phyloP scores from a whole-genome alignment of 2,888 invertebrate genomes.

The Cetonia aurata region DNA sequence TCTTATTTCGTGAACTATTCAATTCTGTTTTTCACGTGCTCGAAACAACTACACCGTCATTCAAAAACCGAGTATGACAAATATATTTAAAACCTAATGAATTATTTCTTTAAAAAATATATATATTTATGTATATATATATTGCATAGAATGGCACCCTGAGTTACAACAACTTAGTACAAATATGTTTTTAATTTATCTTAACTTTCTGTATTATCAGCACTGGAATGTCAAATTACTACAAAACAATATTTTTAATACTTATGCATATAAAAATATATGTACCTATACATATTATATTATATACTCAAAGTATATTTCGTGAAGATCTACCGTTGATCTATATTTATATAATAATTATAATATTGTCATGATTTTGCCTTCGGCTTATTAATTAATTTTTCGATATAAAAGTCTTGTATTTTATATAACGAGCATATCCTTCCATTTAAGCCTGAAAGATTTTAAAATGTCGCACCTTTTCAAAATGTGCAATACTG shows the following conservation, averaged over 20 bases:
- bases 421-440: too few relatives aligned
- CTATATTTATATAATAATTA: slow-evolving; percentile 1
- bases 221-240: slow-evolving; percentile 58
- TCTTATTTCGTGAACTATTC: background rate
- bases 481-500: too few relatives aligned
- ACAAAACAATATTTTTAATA: slow-evolving; percentile 24
- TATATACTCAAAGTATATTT: slow-evolving; percentile 6
- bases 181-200: slow-evolving; percentile 34
- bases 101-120: slow-evolving; percentile 35
- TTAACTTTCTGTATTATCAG: slow-evolving; percentile 41
- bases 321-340: slow-evolving; percentile 13
- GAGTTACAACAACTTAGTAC: slow-evolving; percentile 59
- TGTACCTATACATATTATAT: background rate
- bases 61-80: slow-evolving; percentile 2
- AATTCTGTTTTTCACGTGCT: slow-evolving; percentile 41
- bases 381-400: background rate
- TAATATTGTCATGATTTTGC: slow-evolving; percentile 17
- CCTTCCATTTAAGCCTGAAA: too few relatives aligned
- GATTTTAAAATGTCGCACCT: too few relatives aligned
- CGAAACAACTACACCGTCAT: slow-evolving; percentile 16
- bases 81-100: slow-evolving; percentile 37
- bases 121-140: slow-evolving; percentile 36
- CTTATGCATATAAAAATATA: slow-evolving; percentile 21
- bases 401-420: background rate
- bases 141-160: slow-evolving; percentile 67